A percentile compares a stretch with the other conserved stretches of the same genome.
Conservation (phyloP, 2,888 invertebrate genomes). For the Epistrophella euchroma region DNA sequence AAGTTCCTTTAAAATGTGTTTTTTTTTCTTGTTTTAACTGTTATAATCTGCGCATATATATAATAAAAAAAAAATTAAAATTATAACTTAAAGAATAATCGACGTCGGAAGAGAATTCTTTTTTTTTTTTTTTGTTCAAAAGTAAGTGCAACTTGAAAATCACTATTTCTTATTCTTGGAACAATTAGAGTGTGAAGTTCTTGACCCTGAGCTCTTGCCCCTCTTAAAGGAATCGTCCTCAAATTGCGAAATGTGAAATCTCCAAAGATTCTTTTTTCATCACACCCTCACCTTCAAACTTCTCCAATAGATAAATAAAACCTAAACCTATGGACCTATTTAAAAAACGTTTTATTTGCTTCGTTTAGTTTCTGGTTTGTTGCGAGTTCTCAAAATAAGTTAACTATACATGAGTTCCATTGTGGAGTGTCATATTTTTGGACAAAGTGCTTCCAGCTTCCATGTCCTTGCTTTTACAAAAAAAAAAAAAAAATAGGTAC, state of each 20-base stretch:
- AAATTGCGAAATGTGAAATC: neutral
- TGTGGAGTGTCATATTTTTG: neutral
- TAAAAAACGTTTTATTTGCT: neutral
- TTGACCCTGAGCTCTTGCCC: constrained; percentile 7
- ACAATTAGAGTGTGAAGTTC: neutral
- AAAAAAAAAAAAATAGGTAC: neutral
- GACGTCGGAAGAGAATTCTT: neutral
- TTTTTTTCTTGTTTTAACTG: constrained; percentile 14
- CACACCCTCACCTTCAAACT: neutral
- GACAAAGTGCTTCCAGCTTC: neutral
- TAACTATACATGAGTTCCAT: neutral
- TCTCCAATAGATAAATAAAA: neutral
- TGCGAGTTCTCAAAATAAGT: neutral
- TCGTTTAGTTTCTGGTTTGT: neutral
- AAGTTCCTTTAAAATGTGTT: constrained; percentile 15
- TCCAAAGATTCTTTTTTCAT: constrained; percentile 4
- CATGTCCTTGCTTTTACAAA: neutral
- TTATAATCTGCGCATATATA: constrained; percentile 9
- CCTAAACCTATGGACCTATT: neutral
- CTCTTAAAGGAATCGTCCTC: neutral
- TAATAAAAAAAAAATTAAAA: neutral
- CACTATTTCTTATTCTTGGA: neutral
- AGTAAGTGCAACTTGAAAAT: constrained; percentile 18
- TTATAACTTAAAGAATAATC: neutral
- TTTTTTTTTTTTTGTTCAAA: constrained; percentile 1